These are phyloP conservation scores for Stenchaetothrips biformis DNA, from an alignment of 2,888 invertebrate species.

Conservation along the genomic window DNA sequence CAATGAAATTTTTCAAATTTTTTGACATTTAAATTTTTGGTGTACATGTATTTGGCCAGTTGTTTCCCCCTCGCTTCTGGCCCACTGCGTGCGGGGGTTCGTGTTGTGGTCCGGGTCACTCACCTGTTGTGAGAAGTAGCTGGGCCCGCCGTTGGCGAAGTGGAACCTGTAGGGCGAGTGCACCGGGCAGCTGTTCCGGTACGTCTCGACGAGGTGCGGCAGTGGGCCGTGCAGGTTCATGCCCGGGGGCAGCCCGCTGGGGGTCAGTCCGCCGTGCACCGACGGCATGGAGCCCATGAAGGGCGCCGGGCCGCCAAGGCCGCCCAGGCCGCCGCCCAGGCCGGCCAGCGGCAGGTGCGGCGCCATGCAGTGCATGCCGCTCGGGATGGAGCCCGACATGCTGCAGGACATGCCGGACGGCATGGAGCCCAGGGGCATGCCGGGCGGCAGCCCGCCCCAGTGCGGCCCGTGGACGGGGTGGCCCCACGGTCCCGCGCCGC, in stretches of 20 bases:
- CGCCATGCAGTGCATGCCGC: constrained; percentile 39
- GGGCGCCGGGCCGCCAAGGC: constrained; percentile 38
- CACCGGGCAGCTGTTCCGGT: constrained; percentile 60
- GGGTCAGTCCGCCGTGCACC: constrained; percentile 9
- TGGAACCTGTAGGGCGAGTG: constrained; percentile 67
- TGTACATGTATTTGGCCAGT: no score
- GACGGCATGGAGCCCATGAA: constrained; percentile 36
- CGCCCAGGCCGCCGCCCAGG: background rate
- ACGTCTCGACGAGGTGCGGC: constrained; percentile 47
- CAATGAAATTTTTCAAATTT: no score
- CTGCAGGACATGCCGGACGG: constrained; percentile 44
- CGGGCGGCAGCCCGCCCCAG: constrained; percentile 43
- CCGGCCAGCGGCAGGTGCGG: constrained; percentile 34
- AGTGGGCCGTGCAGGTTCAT: constrained; percentile 49
- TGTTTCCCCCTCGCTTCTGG: no score
- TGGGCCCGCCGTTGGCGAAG: constrained; percentile 51
- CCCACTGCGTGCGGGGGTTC: no score
- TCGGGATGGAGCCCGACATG: constrained; percentile 33
- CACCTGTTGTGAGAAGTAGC: constrained; percentile 47
- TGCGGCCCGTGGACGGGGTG: constrained; percentile 43
- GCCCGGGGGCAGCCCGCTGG: constrained; percentile 32
- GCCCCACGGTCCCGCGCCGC: constrained; percentile 32
- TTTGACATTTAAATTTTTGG: no score
- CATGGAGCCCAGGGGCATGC: constrained; percentile 45
- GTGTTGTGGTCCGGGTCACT: no score